A percentile compares a stretch with the other conserved stretches of the same genome.
Conservation (phyloP, 2,797 vertebrate genomes). For the Sphenodon punctatus region DNA sequence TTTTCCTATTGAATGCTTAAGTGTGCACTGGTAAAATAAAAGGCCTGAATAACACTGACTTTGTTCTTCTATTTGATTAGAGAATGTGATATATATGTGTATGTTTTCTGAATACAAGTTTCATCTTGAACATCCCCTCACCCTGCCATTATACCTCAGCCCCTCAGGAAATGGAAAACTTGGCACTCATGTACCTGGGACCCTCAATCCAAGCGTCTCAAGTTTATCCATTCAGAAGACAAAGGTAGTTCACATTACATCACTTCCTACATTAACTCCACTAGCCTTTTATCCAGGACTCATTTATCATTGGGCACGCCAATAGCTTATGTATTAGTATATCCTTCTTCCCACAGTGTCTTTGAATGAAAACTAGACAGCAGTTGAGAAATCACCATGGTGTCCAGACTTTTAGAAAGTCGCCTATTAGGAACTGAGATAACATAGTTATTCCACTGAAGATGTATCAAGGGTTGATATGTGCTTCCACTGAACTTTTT, state of each 20-base stretch:
- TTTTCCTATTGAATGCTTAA: no score
- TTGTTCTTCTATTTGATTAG: no score
- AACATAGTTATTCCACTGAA: slow-evolving; percentile 4
- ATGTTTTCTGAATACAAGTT: no score
- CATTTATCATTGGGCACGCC: not conserved
- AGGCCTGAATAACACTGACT: no score
- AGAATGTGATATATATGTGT: no score
- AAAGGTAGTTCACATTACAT: not conserved
- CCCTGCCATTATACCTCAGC: no score
- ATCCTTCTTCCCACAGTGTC: not conserved
- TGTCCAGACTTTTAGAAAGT: not conserved
- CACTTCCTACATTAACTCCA: not conserved
- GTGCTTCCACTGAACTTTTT: not conserved
- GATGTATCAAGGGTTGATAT: not conserved
- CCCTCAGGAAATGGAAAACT: no score
- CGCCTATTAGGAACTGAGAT: not conserved
- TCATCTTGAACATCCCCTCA: no score
- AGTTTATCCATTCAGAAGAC: not conserved
- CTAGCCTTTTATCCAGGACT: not conserved
- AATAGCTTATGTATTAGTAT: fast-evolving
- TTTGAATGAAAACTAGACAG: not conserved
- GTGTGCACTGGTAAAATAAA: no score
- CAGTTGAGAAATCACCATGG: fast-evolving
- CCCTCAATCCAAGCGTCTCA: no score
- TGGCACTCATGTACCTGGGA: no score